Base-by-base conservation (phyloP, 2,888 invertebrate species). In the Drosophila neutralis region DNA sequence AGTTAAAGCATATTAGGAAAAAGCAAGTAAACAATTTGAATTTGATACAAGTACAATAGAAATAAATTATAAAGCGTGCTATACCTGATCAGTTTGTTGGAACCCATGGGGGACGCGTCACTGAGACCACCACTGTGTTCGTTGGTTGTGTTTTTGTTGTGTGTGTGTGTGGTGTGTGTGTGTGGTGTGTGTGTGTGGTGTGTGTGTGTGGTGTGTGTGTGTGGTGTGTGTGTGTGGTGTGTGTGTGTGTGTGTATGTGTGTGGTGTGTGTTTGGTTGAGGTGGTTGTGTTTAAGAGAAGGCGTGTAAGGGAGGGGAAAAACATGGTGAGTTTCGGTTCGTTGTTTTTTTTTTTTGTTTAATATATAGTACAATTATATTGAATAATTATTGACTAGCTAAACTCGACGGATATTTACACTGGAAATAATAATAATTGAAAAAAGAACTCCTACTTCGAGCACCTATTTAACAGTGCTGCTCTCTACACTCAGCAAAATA, bases 31-130 rank as follows among this genome's bases (percentile, higher is more conserved):
- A 73, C 33, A 63, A 67, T 69, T 73, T 68, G 21, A 76, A 66
- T 65, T 65, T 62, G 66, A 65, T 70, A 83, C 81, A 82, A 38
- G 38, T n/a, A 78, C 49, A 54, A 69, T 24, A 64, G 29, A 58
- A 42, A 64, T 49, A 79, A 79, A 76, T 81, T 66, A 74, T 77
- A 83, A 86, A 84, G 83, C 89, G 91, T 91, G 89, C 87, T 90
- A 90, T 94, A 94, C 94, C 94, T 94, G 93, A 93, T 94, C 90
- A 94, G 92, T 91, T 93, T 93, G 93, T 94, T 94, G 91, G 92
- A 92, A 90, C 92, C 93, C 93, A 93, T 90, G 87, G 92, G 90
- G 90, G 93, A 91, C 83, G 91, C 92, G 82, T 93, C 93, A 91
- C 87, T 93, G 89, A 92, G 91, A 92, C 93, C 93, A 92, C 93